These are phyloP conservation scores for Falco berigora DNA, from an alignment of 2,797 vertebrate genomes.

Conservation along the genomic window DNA sequence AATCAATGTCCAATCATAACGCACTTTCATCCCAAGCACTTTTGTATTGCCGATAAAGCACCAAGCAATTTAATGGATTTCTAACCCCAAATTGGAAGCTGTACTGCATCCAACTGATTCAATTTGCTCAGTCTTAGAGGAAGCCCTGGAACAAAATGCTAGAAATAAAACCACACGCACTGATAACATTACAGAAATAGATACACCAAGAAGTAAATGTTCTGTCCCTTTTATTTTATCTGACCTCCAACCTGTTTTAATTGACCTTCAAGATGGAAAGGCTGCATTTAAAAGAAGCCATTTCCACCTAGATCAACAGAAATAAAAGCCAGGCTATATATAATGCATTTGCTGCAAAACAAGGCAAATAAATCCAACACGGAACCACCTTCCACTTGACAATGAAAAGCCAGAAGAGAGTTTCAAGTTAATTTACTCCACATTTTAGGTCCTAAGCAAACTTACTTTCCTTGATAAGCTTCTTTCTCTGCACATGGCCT, in stretches of 20 bases:
- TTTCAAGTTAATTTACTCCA: background rate
- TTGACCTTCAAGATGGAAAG: slow-evolving; percentile 1
- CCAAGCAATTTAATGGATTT: slow-evolving; percentile 56
- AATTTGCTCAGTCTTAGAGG: slow-evolving; percentile 33
- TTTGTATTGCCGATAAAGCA: slow-evolving; percentile 37
- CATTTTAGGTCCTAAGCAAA: background rate
- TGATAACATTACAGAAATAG: slow-evolving; percentile 59
- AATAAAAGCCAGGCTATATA: background rate
- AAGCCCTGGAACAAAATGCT: slow-evolving; percentile 37
- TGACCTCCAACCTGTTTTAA: slow-evolving; percentile 29
- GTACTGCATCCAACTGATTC: slow-evolving; percentile 26
- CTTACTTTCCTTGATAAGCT: background rate
- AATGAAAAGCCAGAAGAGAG: background rate
- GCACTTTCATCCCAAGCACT: slow-evolving; percentile 17
- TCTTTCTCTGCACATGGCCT: background rate
- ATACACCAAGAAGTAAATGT: slow-evolving; percentile 14
- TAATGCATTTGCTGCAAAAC: background rate
- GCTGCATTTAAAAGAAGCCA: background rate
- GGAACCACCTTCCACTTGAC: background rate
- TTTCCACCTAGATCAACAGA: background rate
- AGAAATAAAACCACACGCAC: slow-evolving; percentile 42
- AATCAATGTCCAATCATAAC: slow-evolving; percentile 50
- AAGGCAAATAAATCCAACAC: background rate
- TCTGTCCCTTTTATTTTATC: slow-evolving; percentile 33
- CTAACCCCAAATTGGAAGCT: slow-evolving; percentile 49